These are phyloP conservation scores for Empidonax alnorum DNA, from an alignment of 2,113 vertebrate genomes.

Conservation along the genomic window DNA sequence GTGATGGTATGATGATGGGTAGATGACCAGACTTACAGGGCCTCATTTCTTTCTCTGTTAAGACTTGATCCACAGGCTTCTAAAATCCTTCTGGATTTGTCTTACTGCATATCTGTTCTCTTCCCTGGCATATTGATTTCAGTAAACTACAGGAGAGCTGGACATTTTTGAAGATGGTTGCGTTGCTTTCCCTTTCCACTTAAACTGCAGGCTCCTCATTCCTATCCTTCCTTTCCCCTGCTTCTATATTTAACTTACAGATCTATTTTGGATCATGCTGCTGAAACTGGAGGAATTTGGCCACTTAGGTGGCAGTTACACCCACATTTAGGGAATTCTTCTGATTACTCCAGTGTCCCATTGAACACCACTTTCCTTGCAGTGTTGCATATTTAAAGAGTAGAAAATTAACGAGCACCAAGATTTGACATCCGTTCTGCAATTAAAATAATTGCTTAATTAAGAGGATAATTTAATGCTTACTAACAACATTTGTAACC, in stretches of 20 bases:
- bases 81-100: neutral
- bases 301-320: neutral
- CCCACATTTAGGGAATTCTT: neutral
- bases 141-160: neutral
- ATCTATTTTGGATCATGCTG: neutral
- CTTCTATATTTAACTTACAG: neutral
- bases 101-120: neutral
- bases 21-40: accelerated
- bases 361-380: neutral
- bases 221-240: neutral
- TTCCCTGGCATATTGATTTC: neutral
- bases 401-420: neutral
- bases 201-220: neutral
- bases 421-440: neutral
- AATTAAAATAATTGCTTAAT: constrained; percentile 19
- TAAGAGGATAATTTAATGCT: constrained; percentile 8
- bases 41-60: neutral
- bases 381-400: neutral
- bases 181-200: neutral
- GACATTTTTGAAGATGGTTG: neutral
- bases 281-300: neutral
- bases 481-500: neutral
- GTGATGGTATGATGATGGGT: neutral
- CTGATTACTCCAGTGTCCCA: neutral
- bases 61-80: neutral